A percentile compares a stretch with the other conserved stretches of the same genome.
These are phyloP conservation scores for Mustela nigripes DNA, from an alignment of 2,113 vertebrate genomes.

Conservation along the genomic window DNA sequence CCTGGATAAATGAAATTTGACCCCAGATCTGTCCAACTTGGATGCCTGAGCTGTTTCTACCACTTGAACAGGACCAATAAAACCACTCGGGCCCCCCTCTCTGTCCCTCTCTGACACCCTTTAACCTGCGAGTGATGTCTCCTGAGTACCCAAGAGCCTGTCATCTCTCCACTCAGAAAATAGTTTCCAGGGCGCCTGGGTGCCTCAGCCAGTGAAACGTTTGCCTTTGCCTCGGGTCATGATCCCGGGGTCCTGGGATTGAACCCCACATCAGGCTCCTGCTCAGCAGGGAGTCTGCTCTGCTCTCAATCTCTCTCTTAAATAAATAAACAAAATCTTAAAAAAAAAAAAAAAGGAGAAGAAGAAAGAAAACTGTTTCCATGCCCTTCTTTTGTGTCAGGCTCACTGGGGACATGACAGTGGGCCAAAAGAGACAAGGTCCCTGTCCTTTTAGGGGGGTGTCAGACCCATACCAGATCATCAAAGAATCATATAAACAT, in stretches of 20 bases:
- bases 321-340: background rate
- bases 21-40: background rate
- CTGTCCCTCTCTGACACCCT: background rate
- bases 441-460: background rate
- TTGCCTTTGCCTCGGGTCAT: background rate
- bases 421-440: background rate
- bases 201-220: background rate
- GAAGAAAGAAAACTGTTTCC: background rate
- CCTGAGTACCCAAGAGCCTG: background rate
- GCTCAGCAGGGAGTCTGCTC: background rate
- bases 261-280: background rate
- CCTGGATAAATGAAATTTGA: background rate
- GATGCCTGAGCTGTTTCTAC: background rate
- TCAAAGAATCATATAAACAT: background rate
- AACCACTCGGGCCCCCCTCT: background rate
- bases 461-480: background rate
- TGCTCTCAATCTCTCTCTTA: background rate
- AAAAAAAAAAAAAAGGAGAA: background rate
- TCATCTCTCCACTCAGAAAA: background rate
- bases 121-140: background rate
- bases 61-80: background rate
- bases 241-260: background rate
- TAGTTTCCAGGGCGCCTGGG: background rate
- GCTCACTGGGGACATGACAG: background rate
- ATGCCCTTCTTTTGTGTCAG: background rate